Evolutionary conservation across 2,888 invertebrate genomes (phyloP), one percentile per base, ranked within the genome.

Genomic region (Meliscaeva auricollis): DNA sequence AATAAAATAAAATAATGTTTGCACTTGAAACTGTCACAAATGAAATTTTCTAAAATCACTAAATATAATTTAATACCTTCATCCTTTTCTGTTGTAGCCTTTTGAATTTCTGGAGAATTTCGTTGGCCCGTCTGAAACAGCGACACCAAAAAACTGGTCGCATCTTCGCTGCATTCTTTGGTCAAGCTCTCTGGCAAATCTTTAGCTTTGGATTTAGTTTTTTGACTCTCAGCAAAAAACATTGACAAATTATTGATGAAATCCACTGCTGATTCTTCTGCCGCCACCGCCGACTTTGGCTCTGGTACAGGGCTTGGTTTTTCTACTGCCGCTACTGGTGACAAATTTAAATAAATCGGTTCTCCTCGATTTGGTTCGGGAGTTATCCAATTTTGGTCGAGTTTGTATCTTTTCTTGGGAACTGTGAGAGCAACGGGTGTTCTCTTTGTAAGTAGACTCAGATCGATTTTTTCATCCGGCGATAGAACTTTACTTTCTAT

Each of bases 401-500:
- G 64, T 64, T 64, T 64, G 13, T 64, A 46, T 3, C 66, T 50
- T 35, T 50, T 66, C 20, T 66, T 66, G 13, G 66, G 48, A 1
- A 50, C 22, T n/a, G 44, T 50, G 5, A 66, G 48, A 5, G n/a
- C 26, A 7, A 56, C 48, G 60, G 83, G 20, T 32, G 11, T 7
- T 76, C 83, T 56, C 22, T 90, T 87, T 7, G 87, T 76, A 26
- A 90, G 52, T 3, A 60, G 88, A 1, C 87, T 88, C 4, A 90
- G 32, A 85, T 92, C 90, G 5, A 92, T 91, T 87, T 91, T 90
- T 73, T 91, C 92, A 30, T 90, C 87, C 7, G 90, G 90, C 0
- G 90, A 88, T 15, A 91, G 75, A 1, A 92, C 89, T 82, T 91
- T 92, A 48, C 91, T 90, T 46, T 92, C 91, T 66, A 91, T 84